Base-by-base conservation (phyloP, 2,113 vertebrate species). In the Pleuronectes platessa region DNA sequence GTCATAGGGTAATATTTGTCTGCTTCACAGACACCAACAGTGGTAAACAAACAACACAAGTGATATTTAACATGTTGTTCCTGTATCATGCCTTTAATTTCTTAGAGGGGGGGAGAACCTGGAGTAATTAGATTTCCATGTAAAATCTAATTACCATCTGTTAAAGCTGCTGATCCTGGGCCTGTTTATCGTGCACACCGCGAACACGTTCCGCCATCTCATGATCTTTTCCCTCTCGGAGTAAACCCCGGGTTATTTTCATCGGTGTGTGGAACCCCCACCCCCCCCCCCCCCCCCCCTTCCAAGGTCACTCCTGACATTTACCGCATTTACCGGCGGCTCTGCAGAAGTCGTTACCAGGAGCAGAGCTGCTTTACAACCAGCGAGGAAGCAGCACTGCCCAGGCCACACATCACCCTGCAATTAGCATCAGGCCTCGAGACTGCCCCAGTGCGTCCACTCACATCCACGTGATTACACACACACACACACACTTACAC, bases 351-450 rank as follows among this genome's bases (percentile, higher is more conserved):
- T 77, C 78, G 40, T 89, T 86, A 74, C 23, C 56, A 23, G 54
- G 24, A 26, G 68, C 27, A 53, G 75, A 54, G 59, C 70, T 13
- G 62, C 63, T 82, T 91, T 76, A 83, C 72, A 58, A 86, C 42
- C 63, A 49, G 40, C 6, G 11, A 47, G 69, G 66, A 63, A 62
- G 83, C 27, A 70, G 35, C 70, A 37, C 37, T 65, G 17, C 81
- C 89, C 79, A 92, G 92, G 79, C 76, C 84, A 60, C 82, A 85
- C 87, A 89, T 91, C 88, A 83, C 88, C 84, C 83, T 92, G 72
- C 87, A 91, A 92, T 94, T 93, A 93, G 73, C 68, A 80, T 64
- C 61, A 74, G 60, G 80, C 73, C 79, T 67, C 83, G 37, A 42
- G 68, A 61, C 74, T 75, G 77, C 70, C 53, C 81, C 71, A 61